A percentile compares a stretch with the other conserved stretches of the same genome.
phyloP scores from a whole-genome alignment of 2,888 invertebrate species.

The Notodonta dromedarius region DNA sequence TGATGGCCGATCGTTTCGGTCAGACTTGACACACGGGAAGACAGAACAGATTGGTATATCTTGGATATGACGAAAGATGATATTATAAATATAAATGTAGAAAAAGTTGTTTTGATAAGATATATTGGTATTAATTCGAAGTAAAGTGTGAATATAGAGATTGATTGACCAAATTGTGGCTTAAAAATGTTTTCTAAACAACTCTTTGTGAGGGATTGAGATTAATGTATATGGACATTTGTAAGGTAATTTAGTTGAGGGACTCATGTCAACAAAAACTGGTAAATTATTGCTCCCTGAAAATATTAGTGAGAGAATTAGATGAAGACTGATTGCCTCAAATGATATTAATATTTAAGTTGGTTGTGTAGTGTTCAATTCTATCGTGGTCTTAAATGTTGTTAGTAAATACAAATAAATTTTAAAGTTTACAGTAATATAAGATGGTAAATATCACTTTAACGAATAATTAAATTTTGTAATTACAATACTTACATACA shows the following conservation, averaged over 20 bases:
- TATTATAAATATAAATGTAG: slow-evolving; percentile 55
- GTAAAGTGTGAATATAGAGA: slow-evolving; percentile 14
- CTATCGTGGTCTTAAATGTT: no score
- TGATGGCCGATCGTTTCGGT: slow-evolving; percentile 67
- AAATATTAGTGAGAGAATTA: neutral
- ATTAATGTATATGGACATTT: slow-evolving; percentile 14
- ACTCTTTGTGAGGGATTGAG: slow-evolving; percentile 9
- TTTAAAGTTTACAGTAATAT: no score
- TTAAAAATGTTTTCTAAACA: slow-evolving; percentile 37
- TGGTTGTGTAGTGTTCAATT: no score
- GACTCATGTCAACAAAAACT: neutral
- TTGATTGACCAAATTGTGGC: slow-evolving; percentile 30
- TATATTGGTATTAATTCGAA: slow-evolving; percentile 25
- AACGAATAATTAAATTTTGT: no score
- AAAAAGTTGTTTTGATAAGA: slow-evolving; percentile 26
- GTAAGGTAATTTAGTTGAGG: neutral
- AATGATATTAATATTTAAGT: no score
- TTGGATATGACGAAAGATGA: slow-evolving; percentile 51
- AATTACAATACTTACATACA: no score
- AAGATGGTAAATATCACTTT: no score
- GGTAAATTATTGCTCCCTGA: neutral
- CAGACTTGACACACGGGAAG: slow-evolving; percentile 61
- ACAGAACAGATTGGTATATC: slow-evolving; percentile 57
- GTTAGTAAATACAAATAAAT: no score
- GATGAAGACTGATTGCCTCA: neutral